A percentile compares a stretch with the other conserved stretches of the same genome.
These are phyloP conservation scores for honey bee (Apis mellifera) DNA, from an alignment of 1,140 invertebrate species.

Conservation along the genomic window DNA sequence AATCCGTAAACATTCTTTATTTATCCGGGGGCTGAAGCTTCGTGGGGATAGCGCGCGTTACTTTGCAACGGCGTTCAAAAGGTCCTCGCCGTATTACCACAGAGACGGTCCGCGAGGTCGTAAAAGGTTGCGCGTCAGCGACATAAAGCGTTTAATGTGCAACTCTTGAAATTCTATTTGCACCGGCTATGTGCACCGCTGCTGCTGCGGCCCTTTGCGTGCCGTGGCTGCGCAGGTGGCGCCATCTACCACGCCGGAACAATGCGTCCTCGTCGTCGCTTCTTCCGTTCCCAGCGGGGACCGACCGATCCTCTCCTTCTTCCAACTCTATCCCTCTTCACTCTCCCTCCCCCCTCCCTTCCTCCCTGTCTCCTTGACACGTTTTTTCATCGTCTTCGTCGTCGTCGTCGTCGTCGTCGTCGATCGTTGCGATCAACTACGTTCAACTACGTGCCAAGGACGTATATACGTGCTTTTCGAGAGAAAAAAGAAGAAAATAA, in stretches of 20 bases:
- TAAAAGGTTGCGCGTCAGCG: slow-evolving; percentile 64
- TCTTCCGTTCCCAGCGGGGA: slow-evolving; percentile 37
- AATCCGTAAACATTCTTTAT: slow-evolving; percentile 51
- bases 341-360: too few species aligned
- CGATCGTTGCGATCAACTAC: too few species aligned
- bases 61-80: slow-evolving; percentile 59
- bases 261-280: slow-evolving; percentile 27
- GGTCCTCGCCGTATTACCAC: slow-evolving; percentile 64
- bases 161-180: slow-evolving; percentile 69
- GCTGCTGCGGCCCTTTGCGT: slow-evolving; percentile 49
- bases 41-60: slow-evolving; percentile 41
- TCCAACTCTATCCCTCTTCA: not conserved
- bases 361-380: not conserved
- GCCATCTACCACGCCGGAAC: slow-evolving; percentile 56
- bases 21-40: slow-evolving; percentile 43
- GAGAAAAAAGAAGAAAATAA: not conserved
- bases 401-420: not conserved
- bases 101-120: slow-evolving; percentile 65
- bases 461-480: not conserved
- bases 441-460: slow-evolving; percentile 19
- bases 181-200: slow-evolving; percentile 41
- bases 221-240: slow-evolving; percentile 52
- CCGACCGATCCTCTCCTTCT: slow-evolving; percentile 13
- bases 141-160: slow-evolving; percentile 67
- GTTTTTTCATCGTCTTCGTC: not conserved